phyloP scores from a whole-genome alignment of 1,140 invertebrate species.

The Pseudomyrmex flavicornis region DNA sequence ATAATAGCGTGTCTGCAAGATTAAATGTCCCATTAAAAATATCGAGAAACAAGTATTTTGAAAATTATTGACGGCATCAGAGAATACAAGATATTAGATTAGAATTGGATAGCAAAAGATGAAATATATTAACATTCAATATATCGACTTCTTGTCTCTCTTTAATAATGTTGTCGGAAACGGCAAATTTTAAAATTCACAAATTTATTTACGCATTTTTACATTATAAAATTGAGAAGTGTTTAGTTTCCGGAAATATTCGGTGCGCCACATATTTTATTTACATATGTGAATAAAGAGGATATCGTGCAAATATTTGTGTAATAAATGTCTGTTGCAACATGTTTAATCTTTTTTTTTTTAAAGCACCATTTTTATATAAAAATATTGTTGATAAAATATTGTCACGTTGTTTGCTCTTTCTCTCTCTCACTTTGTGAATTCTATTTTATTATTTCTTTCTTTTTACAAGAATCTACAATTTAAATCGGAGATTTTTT shows the following conservation, averaged over 20 bases:
- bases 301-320: conserved; percentile 39
- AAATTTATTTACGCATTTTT: conserved; percentile 48
- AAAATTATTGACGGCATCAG: conserved; percentile 46
- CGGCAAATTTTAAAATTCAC: conserved; percentile 53
- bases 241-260: conserved; percentile 28
- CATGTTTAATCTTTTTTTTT: conserved; percentile 35
- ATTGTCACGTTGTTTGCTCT: conserved; percentile 5
- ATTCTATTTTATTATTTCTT: neutral
- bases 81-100: conserved; percentile 14
- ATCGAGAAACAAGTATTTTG: conserved; percentile 21
- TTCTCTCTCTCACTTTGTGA: neutral
- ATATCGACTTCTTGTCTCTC: neutral
- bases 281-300: conserved; percentile 41
- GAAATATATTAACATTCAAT: neutral
- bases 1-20: conserved; percentile 42
- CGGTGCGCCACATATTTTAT: conserved; percentile 37
- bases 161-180: neutral
- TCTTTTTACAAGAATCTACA: neutral
- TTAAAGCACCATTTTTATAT: conserved; percentile 26
- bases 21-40: conserved; percentile 53
- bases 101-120: conserved; percentile 41
- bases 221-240: conserved; percentile 39
- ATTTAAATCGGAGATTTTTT: neutral
- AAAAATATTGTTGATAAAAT: conserved; percentile 21
- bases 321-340: neutral